Evolutionary conservation across 2,113 vertebrate species (phyloP).

Genomic region (Mormyrus iriodes): DNA sequence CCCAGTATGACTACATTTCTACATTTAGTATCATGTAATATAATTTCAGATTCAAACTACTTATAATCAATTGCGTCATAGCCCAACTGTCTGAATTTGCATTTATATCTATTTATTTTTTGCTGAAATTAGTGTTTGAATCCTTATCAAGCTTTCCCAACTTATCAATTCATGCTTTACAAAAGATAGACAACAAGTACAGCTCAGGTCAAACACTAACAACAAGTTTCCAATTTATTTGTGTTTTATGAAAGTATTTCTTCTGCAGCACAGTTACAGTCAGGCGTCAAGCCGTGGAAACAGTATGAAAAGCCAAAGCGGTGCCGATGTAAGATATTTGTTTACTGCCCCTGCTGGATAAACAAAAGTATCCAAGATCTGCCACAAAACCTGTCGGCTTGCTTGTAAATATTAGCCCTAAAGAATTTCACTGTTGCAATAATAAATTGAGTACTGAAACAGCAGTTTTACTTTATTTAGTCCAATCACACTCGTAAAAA

Average conservation of each 20-base stretch:
- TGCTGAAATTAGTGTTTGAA: neutral
- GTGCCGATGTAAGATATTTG: constrained; percentile 8
- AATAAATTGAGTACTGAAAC: neutral
- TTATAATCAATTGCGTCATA: neutral
- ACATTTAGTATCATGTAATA: neutral
- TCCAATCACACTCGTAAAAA: neutral
- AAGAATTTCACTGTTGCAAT: neutral
- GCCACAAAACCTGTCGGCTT: neutral
- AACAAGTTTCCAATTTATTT: neutral
- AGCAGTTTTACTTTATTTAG: neutral
- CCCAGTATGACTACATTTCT: neutral
- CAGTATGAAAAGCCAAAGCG: neutral
- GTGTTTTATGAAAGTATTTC: neutral
- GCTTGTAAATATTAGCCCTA: constrained; percentile 3
- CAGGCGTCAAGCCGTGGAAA: neutral
- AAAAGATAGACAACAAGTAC: neutral
- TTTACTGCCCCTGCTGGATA: constrained; percentile 20
- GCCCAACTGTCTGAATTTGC: neutral
- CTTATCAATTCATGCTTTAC: neutral
- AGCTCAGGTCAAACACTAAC: neutral
- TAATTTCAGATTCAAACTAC: neutral
- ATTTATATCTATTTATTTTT: neutral
- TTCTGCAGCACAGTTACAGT: neutral
- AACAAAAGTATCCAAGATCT: constrained; percentile 11
- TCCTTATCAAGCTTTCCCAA: neutral